Conservation (phyloP, 2,797 vertebrate genomes). For the Todus mexicanus region DNA sequence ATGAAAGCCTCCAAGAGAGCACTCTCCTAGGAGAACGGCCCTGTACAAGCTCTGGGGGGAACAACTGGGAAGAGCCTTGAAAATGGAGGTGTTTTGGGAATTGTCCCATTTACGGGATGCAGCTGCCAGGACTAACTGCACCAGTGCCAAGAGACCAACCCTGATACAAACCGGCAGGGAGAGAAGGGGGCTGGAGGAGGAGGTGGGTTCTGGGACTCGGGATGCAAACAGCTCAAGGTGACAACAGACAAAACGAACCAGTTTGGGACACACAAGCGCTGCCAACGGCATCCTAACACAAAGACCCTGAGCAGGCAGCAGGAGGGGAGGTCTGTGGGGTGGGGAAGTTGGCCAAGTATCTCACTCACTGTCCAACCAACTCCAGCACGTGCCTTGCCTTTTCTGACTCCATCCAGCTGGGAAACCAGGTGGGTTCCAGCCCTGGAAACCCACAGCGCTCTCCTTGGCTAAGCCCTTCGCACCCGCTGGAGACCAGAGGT, state of each 20-base stretch:
- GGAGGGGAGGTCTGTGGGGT: not conserved
- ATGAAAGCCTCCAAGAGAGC: not conserved
- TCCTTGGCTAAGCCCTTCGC: not conserved
- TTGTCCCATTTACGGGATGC: not conserved
- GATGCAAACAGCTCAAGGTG: not conserved
- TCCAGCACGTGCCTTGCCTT: not conserved
- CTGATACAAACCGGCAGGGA: not conserved
- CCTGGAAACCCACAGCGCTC: not conserved
- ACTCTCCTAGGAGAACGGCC: not conserved
- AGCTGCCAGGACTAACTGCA: not conserved
- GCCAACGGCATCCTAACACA: not conserved
- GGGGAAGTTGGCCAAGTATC: not conserved
- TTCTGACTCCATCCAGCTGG: constrained; percentile 20
- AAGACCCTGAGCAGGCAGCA: not conserved
- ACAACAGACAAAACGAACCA: not conserved
- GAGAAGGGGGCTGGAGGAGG: not conserved
- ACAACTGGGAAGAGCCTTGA: not conserved
- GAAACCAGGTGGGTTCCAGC: constrained; percentile 28
- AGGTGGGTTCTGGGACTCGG: not conserved
- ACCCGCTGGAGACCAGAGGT: not conserved
- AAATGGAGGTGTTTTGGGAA: not conserved
- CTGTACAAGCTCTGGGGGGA: not conserved
- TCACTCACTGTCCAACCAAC: not conserved
- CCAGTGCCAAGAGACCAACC: not conserved
- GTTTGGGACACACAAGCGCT: not conserved